Evolutionary conservation across 2,888 invertebrate species (phyloP).

Genomic region (Parelbella ahira): DNA sequence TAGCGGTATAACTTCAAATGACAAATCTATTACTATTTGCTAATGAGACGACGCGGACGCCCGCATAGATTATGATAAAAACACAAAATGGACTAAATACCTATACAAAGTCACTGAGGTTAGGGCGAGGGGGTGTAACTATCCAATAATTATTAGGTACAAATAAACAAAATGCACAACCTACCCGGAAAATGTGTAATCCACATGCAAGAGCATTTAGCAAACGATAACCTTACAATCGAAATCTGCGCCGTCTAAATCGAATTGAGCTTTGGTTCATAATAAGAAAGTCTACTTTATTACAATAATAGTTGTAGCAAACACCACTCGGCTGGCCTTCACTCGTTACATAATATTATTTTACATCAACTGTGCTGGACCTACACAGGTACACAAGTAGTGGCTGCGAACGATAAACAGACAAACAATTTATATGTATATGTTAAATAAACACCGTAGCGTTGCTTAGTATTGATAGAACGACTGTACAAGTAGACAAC

Average conservation of each 20-base stretch:
- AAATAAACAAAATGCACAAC: no score
- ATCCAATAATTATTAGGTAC: no score
- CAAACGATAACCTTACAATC: slow-evolving; percentile 27
- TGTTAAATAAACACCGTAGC: slow-evolving; percentile 13
- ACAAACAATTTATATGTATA: no score
- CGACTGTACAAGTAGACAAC: slow-evolving; percentile 24
- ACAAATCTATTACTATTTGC: no score
- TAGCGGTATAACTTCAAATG: no score
- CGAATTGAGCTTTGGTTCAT: slow-evolving; percentile 59
- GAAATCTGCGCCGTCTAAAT: slow-evolving; percentile 14
- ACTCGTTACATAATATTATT: slow-evolving; percentile 9
- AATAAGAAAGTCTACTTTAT: slow-evolving; percentile 29
- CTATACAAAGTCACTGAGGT: no score
- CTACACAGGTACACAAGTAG: slow-evolving; percentile 26
- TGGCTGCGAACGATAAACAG: slow-evolving; percentile 22
- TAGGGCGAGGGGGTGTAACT: no score
- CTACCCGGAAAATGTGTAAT: no score
- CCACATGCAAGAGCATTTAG: slow-evolving; percentile 24
- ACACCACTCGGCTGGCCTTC: slow-evolving; percentile 24
- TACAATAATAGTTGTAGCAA: slow-evolving; percentile 20
- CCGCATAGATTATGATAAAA: no score
- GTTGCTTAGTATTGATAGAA: slow-evolving; percentile 13
- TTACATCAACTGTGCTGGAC: slow-evolving; percentile 29
- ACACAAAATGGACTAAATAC: no score
- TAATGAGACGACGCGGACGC: no score